Evolutionary conservation across 2,888 invertebrate genomes (phyloP).

Genomic region (Boloria euphrosyne): DNA sequence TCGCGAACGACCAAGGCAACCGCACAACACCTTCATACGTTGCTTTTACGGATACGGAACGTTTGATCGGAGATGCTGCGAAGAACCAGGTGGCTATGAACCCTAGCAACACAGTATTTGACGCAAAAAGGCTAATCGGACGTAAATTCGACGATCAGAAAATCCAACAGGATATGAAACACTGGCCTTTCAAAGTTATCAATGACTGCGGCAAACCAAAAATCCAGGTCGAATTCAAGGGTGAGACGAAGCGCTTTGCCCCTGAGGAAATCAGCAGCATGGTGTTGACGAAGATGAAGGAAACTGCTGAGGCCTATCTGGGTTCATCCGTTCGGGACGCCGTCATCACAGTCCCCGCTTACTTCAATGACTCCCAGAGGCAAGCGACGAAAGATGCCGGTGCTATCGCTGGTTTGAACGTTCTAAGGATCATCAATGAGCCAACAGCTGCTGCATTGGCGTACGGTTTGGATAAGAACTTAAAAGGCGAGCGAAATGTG

Average conservation of each 20-base stretch:
- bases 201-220: slow-evolving; percentile 86
- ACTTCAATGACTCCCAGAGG: slow-evolving; percentile 88
- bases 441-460: slow-evolving; percentile 94
- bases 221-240: slow-evolving; percentile 86
- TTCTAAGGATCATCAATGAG: slow-evolving; percentile 94
- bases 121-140: slow-evolving; percentile 91
- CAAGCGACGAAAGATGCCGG: slow-evolving; percentile 95
- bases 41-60: slow-evolving; percentile 86
- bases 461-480: slow-evolving; percentile 89
- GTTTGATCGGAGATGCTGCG: slow-evolving; percentile 86
- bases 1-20: slow-evolving; percentile 86
- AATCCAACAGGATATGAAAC: slow-evolving; percentile 90
- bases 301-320: slow-evolving; percentile 88
- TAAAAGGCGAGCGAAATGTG: slow-evolving; percentile 88
- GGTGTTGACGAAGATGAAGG: slow-evolving; percentile 92
- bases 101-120: slow-evolving; percentile 88
- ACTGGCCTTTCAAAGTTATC: slow-evolving; percentile 91
- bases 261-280: slow-evolving; percentile 89
- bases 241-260: slow-evolving; percentile 84
- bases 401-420: slow-evolving; percentile 91
- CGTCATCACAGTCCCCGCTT: slow-evolving; percentile 91
- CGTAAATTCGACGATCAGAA: slow-evolving; percentile 87
- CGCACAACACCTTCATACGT: slow-evolving; percentile 89
- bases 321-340: slow-evolving; percentile 86
- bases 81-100: slow-evolving; percentile 88